Conservation (phyloP, 2,888 invertebrate species). For the Microplitis deprimator region DNA sequence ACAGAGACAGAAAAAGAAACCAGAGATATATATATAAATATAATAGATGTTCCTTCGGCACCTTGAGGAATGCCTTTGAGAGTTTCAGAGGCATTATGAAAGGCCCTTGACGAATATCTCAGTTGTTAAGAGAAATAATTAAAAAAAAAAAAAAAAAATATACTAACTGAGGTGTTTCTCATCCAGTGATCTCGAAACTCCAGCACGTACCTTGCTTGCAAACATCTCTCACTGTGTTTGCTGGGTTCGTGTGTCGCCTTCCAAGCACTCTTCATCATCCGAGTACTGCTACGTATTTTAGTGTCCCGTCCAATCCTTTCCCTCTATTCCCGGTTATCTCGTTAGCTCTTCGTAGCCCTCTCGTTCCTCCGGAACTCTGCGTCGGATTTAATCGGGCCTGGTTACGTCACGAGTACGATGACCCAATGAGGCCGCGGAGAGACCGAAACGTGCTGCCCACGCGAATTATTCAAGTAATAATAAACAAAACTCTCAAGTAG, state of each 20-base stretch:
- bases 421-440: slow-evolving; percentile 38
- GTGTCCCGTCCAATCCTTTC: slow-evolving; percentile 2
- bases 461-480: slow-evolving; percentile 27
- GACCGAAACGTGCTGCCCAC: slow-evolving; percentile 32
- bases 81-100: background rate
- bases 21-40: slow-evolving; percentile 11
- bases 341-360: too few relatives aligned
- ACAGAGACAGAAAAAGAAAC: background rate
- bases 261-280: slow-evolving; percentile 32
- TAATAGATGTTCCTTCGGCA: slow-evolving; percentile 17
- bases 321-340: slow-evolving; percentile 20
- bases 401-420: slow-evolving; percentile 49
- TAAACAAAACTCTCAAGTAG: background rate
- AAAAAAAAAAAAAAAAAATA: background rate
- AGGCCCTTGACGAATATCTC: too few relatives aligned
- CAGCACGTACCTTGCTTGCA: slow-evolving; percentile 48
- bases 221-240: slow-evolving; percentile 43
- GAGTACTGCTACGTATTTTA: background rate
- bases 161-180: slow-evolving; percentile 10
- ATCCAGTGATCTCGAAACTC: slow-evolving; percentile 43
- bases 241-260: slow-evolving; percentile 40
- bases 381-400: slow-evolving; percentile 35
- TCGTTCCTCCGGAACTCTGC: slow-evolving; percentile 26
- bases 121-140: too few relatives aligned
- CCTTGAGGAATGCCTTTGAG: slow-evolving; percentile 10